phyloP scores from a whole-genome alignment of 2,113 vertebrate species.

The Tretioscincus oriximinensis region DNA sequence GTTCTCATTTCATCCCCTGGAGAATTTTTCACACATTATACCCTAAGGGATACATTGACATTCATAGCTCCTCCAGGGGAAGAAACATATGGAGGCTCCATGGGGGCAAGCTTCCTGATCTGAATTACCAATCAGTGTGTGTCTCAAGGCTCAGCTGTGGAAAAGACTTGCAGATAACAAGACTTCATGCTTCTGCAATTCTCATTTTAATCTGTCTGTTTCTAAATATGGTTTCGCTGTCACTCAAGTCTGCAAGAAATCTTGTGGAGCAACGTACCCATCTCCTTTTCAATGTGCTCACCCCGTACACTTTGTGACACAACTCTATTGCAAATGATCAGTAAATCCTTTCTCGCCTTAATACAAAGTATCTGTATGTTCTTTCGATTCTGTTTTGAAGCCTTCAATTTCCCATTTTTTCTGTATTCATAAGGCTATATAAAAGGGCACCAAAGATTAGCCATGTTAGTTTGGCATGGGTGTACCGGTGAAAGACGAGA shows the following conservation, averaged over 20 bases:
- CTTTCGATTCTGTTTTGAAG: not conserved
- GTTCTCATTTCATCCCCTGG: slow-evolving; percentile 53
- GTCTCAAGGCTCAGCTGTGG: slow-evolving; percentile 65
- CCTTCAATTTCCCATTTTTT: not conserved
- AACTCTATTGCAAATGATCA: not conserved
- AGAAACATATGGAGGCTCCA: slow-evolving; percentile 64
- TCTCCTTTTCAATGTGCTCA: not conserved
- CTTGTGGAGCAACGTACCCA: slow-evolving; percentile 32
- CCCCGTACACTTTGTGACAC: slow-evolving; percentile 1
- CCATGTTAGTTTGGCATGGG: not conserved
- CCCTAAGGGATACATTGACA: slow-evolving; percentile 67
- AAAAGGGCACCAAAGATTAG: not conserved
- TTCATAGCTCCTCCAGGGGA: slow-evolving; percentile 66
- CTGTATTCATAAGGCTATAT: not conserved
- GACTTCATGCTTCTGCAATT: slow-evolving; percentile 61
- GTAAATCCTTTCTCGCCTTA: not conserved
- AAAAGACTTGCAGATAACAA: slow-evolving; percentile 59
- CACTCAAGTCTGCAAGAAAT: slow-evolving; percentile 27
- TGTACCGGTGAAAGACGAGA: not conserved
- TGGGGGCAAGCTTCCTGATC: slow-evolving; percentile 39
- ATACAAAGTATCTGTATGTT: not conserved
- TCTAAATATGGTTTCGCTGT: slow-evolving; percentile 46
- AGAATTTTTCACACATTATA: slow-evolving; percentile 46
- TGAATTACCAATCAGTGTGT: slow-evolving; percentile 57
- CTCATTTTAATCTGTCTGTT: slow-evolving; percentile 61